Evolutionary conservation across 2,888 invertebrate genomes (phyloP), one percentile per base, ranked within the genome.

Genomic region (Leptura quadrifasciata): DNA sequence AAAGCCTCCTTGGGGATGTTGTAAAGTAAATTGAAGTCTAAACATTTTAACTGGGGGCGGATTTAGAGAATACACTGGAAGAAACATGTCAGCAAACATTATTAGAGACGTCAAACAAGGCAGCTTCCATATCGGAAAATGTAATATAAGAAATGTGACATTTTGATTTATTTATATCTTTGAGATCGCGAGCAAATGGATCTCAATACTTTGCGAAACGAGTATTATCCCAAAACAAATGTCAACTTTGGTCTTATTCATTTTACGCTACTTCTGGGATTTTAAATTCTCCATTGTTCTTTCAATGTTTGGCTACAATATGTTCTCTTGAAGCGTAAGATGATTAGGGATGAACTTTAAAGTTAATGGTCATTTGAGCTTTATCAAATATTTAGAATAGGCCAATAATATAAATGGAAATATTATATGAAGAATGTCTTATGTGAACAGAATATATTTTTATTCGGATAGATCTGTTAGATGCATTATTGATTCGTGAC

Each of bases 11-110:
- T 76, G 72, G 76, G 76, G 85, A 83, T 83, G 82, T 76, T 83
- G 81, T 84, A 87, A 87, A 87, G 86, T 84, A 87, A 87, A 88
- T 87, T 87, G 87, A 86, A 87, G 84, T 85, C 87, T 87, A 88
- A 88, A 87, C 87, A 88, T 87, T 87, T 88, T 87, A 87, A 87
- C 86, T 85, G 82, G 80, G 83, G 85, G 84, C 82, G 84, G 85
- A 84, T 86, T 85, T 84, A 77, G 73, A 76, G 79, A 84, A 82
- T 81, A 81, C 81, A 82, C 78, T 81, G 81, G 83, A 82, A 83
- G 84, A 85, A 85, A 82, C 81, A 85, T 85, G 85, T 85, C 85
- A 83, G 85, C 85, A 87, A 87, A 87, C 87, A 87, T 88, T 87
- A 87, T 87, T 87, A 87, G 85, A 82, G 81, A 86, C 83, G 87